A percentile compares a stretch with the other conserved stretches of the same genome.
Conservation (phyloP, 2,113 vertebrate genomes). For the Etheostoma spectabile region DNA sequence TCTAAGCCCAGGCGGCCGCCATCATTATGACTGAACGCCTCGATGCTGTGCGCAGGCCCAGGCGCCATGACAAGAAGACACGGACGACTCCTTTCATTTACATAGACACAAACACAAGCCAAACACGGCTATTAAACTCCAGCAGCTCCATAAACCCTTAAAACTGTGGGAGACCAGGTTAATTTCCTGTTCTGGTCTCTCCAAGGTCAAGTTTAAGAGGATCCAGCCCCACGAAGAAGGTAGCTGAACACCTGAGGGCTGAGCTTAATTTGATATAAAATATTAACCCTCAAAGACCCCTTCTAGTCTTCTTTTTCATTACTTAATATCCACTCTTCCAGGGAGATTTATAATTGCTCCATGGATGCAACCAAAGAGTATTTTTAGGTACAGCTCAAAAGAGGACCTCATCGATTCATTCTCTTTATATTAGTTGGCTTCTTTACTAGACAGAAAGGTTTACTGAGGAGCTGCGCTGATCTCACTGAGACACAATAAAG, state of each 20-base stretch:
- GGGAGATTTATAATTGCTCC: constrained; percentile 55
- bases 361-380: constrained; percentile 36
- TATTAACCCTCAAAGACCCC: constrained; percentile 54
- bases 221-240: constrained; percentile 31
- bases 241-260: constrained; percentile 56
- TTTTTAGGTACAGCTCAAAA: constrained; percentile 44
- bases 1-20: constrained; percentile 49
- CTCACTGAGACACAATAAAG: neutral
- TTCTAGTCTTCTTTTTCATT: constrained; percentile 54
- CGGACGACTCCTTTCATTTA: constrained; percentile 55
- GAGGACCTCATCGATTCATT: constrained; percentile 39
- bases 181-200: constrained; percentile 63
- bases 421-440: constrained; percentile 29
- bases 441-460: constrained; percentile 8
- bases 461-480: neutral
- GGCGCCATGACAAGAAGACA: constrained; percentile 52
- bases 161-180: constrained; percentile 31
- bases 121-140: constrained; percentile 33
- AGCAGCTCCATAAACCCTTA: constrained; percentile 22
- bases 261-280: constrained; percentile 62
- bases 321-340: constrained; percentile 32
- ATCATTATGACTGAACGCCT: constrained; percentile 56
- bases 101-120: constrained; percentile 50
- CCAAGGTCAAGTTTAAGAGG: constrained; percentile 39
- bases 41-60: neutral